Percentiles rank a stretch among this genome's conserved stretches.
These are phyloP conservation scores for Plagodis dolabraria DNA, from an alignment of 2,888 invertebrate species.

Conservation along the genomic window DNA sequence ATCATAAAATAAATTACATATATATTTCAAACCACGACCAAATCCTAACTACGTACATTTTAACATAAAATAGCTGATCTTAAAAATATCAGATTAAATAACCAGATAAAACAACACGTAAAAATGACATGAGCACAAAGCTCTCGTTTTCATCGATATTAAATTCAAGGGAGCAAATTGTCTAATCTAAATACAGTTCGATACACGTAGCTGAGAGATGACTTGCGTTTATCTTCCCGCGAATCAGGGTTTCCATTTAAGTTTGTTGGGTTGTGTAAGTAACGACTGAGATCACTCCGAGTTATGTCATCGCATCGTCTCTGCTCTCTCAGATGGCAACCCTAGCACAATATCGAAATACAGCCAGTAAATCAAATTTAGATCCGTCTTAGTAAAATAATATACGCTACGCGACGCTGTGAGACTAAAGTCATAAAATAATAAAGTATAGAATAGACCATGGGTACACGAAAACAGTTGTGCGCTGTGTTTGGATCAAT, in stretches of 20 bases:
- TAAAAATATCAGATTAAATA: slow-evolving; percentile 19
- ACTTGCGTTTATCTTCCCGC: slow-evolving; percentile 53
- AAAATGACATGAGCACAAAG: slow-evolving; percentile 19
- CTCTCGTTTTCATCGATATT: slow-evolving; percentile 27
- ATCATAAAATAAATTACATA: background rate
- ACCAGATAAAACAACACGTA: slow-evolving; percentile 19
- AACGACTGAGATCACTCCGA: slow-evolving; percentile 53
- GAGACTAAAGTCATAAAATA: too few species aligned
- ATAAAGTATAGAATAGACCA: too few species aligned
- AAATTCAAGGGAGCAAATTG: slow-evolving; percentile 35
- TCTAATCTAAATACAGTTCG: slow-evolving; percentile 44
- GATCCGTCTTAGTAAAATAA: background rate
- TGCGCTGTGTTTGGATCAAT: too few species aligned
- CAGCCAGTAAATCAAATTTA: slow-evolving; percentile 16
- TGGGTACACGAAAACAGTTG: too few species aligned
- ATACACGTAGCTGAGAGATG: slow-evolving; percentile 39
- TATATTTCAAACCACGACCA: background rate
- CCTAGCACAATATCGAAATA: slow-evolving; percentile 17
- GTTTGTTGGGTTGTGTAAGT: slow-evolving; percentile 61
- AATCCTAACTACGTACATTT: background rate
- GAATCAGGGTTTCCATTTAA: slow-evolving; percentile 64
- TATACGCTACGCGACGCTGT: background rate
- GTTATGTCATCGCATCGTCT: slow-evolving; percentile 46
- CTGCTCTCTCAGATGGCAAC: slow-evolving; percentile 39
- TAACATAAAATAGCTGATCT: slow-evolving; percentile 4